Conservation (phyloP, 2,113 vertebrate species). For the Cyanistes caeruleus region DNA sequence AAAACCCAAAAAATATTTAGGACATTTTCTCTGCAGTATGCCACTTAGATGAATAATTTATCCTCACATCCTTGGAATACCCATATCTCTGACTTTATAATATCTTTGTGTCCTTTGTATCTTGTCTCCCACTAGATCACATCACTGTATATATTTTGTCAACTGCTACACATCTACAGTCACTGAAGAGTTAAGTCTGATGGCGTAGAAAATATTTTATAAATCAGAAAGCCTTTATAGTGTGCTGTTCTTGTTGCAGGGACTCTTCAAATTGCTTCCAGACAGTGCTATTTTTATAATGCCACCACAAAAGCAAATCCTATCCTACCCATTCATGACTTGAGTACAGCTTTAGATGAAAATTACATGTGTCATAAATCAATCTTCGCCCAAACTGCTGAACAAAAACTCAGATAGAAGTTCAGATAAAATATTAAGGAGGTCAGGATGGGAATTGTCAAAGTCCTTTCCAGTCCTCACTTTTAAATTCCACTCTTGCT, state of each 20-base stretch:
- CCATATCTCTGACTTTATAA: neutral
- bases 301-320: conserved; percentile 39
- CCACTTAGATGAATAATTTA: neutral
- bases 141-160: neutral
- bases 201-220: neutral
- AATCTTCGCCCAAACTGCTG: neutral
- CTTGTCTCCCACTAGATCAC: neutral
- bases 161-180: neutral
- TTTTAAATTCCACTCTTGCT: neutral
- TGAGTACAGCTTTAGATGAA: neutral
- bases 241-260: neutral
- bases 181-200: conserved; percentile 4
- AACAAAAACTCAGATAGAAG: neutral
- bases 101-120: neutral
- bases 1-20: neutral
- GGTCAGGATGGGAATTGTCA: neutral
- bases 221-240: neutral
- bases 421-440: neutral
- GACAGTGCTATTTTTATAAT: conserved; percentile 60
- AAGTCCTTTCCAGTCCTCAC: neutral
- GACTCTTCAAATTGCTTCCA: conserved; percentile 67
- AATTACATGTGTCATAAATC: neutral
- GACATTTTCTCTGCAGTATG: neutral
- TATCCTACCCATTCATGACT: neutral
- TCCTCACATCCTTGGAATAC: neutral